Base-by-base conservation (phyloP, 2,113 vertebrate species). In the Pangasianodon gigas region DNA sequence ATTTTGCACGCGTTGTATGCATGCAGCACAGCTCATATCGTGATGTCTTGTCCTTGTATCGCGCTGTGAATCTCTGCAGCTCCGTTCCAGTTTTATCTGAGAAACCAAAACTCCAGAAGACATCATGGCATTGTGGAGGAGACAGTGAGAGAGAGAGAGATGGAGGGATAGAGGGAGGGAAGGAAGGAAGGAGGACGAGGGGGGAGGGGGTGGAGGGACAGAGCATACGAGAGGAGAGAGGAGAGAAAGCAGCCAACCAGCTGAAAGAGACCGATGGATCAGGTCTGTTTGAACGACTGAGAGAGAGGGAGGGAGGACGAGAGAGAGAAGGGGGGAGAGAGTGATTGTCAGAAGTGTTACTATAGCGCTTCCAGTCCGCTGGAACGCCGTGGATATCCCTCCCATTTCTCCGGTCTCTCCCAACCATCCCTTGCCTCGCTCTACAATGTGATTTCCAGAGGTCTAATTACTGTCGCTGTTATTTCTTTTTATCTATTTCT, bases 311-410 rank as follows among this genome's bases (percentile, higher is more conserved):
- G 89, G 87, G 84, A 69, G 90, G 52, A 80, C 41, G 88, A 67
- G 91, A 62, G 90, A 86, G 89, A 51, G 87, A 56, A 74, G 67
- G 88, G 90, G 92, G 92, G 92, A 93, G 48, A 88, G 94, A 91
- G 86, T 88, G 94, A 94, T 60, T 74, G 67, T 75, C 69, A 93
- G 94, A 95, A 96, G 96, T 96, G 95, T 96, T 96, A 96, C 95
- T 96, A 96, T 94, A 93, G 94, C 87, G 94, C 93, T n/a, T 87
- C 71, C 71, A 87, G 95, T 94, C 93, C 91, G 93, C 95, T 94
- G 86, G 94, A 93, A 92, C 93, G 92, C 91, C 56, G 88, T 93
- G 94, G 95, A 95, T 93, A 95, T 92, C 93, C 95, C 26, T 60
- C 37, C 19, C 56, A 7, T 62, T 84, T 60, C 82, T 84, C 54